These are phyloP conservation scores for Archips xylosteana DNA, from an alignment of 2,888 invertebrate genomes.

Conservation along the genomic window DNA sequence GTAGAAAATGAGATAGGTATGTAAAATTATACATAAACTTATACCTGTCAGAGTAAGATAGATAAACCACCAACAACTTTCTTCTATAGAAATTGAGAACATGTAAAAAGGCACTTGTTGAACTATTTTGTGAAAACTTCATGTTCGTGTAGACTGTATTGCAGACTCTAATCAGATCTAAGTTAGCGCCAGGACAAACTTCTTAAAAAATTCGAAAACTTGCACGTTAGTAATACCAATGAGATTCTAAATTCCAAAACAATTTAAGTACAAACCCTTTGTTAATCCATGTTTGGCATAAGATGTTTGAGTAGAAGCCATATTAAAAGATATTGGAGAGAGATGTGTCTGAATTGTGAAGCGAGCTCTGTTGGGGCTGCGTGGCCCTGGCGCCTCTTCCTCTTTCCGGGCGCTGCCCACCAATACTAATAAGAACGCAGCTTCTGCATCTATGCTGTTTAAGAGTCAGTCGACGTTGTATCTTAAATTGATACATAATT, in stretches of 20 bases:
- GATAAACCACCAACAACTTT: too few relatives aligned
- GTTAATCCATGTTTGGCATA: neutral
- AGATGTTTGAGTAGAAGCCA: neutral
- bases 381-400: conserved; percentile 71
- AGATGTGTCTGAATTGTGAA: conserved; percentile 43
- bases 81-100: too few relatives aligned
- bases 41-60: neutral
- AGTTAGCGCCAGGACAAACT: too few relatives aligned
- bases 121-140: neutral
- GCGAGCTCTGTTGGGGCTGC: conserved; percentile 55
- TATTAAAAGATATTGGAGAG: neutral
- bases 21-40: too few relatives aligned
- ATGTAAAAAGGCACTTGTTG: neutral
- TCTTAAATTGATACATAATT: neutral
- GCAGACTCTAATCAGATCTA: too few relatives aligned
- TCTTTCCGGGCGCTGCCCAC: conserved; percentile 73
- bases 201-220: too few relatives aligned
- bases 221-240: too few relatives aligned
- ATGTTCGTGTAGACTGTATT: too few relatives aligned
- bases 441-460: neutral
- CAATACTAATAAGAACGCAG: conserved; percentile 71
- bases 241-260: neutral
- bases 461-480: neutral
- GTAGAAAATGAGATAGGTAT: neutral
- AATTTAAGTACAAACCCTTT: too few relatives aligned